phyloP scores from a whole-genome alignment of 2,888 invertebrate genomes.

The Oligia strigilis region DNA sequence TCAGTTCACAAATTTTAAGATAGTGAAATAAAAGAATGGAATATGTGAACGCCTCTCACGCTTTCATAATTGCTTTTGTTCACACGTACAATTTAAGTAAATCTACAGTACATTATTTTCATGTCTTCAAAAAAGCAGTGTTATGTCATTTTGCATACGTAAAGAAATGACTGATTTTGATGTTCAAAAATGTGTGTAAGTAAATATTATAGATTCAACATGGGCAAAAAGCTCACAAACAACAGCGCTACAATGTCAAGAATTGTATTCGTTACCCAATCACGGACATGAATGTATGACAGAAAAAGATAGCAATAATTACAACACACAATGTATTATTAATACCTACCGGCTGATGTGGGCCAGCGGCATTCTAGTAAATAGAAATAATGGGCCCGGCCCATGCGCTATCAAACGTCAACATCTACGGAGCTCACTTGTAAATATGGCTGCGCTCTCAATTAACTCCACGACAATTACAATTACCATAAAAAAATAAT shows the following conservation, averaged over 20 bases:
- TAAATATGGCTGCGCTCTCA: slow-evolving; percentile 85
- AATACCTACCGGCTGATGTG: slow-evolving; percentile 66
- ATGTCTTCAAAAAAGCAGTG: neutral
- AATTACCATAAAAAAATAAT: slow-evolving; percentile 88
- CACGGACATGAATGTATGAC: slow-evolving; percentile 39
- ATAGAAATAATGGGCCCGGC: slow-evolving; percentile 82
- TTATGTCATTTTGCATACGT: neutral
- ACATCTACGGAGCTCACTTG: slow-evolving; percentile 80
- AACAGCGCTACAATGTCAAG: slow-evolving; percentile 12
- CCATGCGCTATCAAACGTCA: slow-evolving; percentile 75
- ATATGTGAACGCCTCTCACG: slow-evolving; percentile 16
- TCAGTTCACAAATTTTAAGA: slow-evolving; percentile 33
- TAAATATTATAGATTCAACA: neutral
- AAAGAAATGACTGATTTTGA: neutral
- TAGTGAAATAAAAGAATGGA: slow-evolving; percentile 3
- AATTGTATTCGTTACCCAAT: slow-evolving; percentile 34
- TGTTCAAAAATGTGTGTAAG: neutral
- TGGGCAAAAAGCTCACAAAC: neutral
- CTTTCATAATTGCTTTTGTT: slow-evolving; percentile 24
- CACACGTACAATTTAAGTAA: slow-evolving; percentile 2
- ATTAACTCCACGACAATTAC: slow-evolving; percentile 86
- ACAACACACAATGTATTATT: slow-evolving; percentile 65
- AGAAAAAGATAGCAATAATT: slow-evolving; percentile 65
- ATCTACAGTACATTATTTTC: neutral
- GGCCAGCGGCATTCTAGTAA: slow-evolving; percentile 76